Base-by-base conservation (phyloP, 1,140 invertebrate species). In the Lasioglossum baleicum region DNA sequence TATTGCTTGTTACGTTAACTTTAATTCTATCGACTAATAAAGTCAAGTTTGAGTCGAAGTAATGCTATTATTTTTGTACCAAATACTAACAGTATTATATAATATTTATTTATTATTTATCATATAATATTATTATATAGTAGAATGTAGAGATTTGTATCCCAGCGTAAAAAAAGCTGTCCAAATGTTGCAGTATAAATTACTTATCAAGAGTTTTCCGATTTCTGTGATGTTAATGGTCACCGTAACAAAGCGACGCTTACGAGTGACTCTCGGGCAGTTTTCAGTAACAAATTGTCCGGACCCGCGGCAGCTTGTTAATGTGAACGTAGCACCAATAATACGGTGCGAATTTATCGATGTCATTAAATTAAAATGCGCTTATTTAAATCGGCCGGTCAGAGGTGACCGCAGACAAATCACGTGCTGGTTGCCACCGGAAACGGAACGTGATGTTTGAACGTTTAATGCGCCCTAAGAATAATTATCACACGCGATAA, bases 311-410 rank as follows among this genome's bases (percentile, higher is more conserved):
- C 63, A 64, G 44, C 64, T 42, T 53, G 80, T 69, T 71, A 77
- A 66, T 68, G 74, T 26, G 42, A 77, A 65, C 60, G 63, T 58
- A 81, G 77, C 67, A 22, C 20, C 40, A 51, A 64, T 67, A 82
- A 80, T 56, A 51, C 58, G n/a, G 48, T 7, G 15, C 40, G 51
- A 51, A 75, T 77, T 81, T 77, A 81, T 81, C 66, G 74, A 20
- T 71, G 74, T 77, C 74, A 20, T 81, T 77, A 71, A 66, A 81
- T 77, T 51, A 81, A 76, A 81, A 81, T 31, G 51, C 67, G 66
- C 11, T 73, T 73, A 82, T 82, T 82, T 72, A 79, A 82, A 82
- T 70, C 75, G 68, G 15, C 26, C 22, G 51, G 15, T 51, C 8
- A 40, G 2, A n/a, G 11, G 20, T 2, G 15, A 66, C 80, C 80